Evolutionary conservation across 2,113 vertebrate genomes (phyloP), one percentile per base, ranked within the genome.

Genomic region (Vulpes lagopus): DNA sequence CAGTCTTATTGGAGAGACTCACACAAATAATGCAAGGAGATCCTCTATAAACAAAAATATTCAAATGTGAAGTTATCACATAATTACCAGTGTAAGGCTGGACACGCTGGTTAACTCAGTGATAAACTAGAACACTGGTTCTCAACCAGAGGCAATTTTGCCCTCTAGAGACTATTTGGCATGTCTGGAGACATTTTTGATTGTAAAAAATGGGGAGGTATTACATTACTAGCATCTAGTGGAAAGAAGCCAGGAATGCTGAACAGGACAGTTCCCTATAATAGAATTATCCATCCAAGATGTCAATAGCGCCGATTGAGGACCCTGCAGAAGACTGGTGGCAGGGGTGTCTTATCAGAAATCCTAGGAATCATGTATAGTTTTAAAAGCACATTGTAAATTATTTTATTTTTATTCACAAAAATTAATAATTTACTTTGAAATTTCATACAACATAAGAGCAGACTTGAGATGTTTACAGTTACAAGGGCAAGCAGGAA

Each of bases 371-470:
- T 35, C 51, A 91, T 12, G 27, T 8, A 49, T 1, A 55, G 38
- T 89, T 91, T 79, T 51, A 30, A 78, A 76, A 76, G 38, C 6
- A 49, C 73, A 69, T 51, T 78, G 27, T 55, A 86, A 73, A 60
- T 49, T 78, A 27, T 73, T 89, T 84, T 38, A 76, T 53, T 92
- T 76, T 94, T 55, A 93, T 57, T 89, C 38, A 81, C 3, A 86
- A 84, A 88, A 90, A 64, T 55, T 35, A 79, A 89, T 35, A 79
- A 92, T 83, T 53, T 62, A 62, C 79, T 86, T 95, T 73, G 80
- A 57, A 93, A 83, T 80, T 88, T 71, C 59, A 59, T 62, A 53
- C 3, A 60, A 59, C 20, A 1, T 49, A 35, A 65, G 19, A 89
- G 51, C 12, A 89, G 74, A 32, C 43, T 17, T 96, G 11, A 83